These are phyloP conservation scores for Albula goreensis DNA, from an alignment of 2,113 vertebrate species.

Conservation along the genomic window DNA sequence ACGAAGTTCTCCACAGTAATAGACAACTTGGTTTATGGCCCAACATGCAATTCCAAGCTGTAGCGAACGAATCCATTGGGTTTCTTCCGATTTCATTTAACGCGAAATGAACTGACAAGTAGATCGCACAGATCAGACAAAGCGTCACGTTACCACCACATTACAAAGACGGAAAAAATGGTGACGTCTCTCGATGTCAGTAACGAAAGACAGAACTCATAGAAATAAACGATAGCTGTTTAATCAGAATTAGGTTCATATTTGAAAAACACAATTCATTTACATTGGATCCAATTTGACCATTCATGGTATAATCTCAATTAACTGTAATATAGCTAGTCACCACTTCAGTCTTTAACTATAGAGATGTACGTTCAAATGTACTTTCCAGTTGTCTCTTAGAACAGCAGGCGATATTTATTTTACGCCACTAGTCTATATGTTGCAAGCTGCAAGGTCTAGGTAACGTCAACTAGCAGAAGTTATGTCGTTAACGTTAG, in stretches of 20 bases:
- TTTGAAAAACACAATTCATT: slow-evolving; percentile 25
- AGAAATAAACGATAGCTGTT: neutral
- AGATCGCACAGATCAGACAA: slow-evolving; percentile 28
- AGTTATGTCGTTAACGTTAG: neutral
- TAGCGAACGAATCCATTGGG: neutral
- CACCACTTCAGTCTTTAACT: neutral
- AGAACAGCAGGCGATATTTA: no score
- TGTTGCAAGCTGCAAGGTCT: neutral
- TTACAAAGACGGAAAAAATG: slow-evolving; percentile 34
- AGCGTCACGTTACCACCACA: slow-evolving; percentile 39
- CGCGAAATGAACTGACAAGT: slow-evolving; percentile 13
- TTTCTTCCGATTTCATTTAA: slow-evolving; percentile 5
- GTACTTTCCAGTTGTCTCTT: neutral
- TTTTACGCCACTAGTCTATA: neutral
- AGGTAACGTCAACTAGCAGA: neutral
- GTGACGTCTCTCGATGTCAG: slow-evolving; percentile 52
- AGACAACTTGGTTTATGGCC: neutral
- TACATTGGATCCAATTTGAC: neutral
- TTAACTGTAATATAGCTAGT: neutral
- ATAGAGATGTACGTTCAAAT: neutral
- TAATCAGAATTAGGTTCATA: neutral
- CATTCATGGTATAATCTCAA: slow-evolving; percentile 24
- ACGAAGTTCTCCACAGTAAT: neutral
- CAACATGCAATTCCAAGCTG: neutral
- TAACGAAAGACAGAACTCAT: slow-evolving; percentile 58